A percentile compares a stretch with the other conserved stretches of the same genome.
Evolutionary conservation across 1,140 invertebrate genomes (phyloP).

Genomic region (Physella acuta): DNA sequence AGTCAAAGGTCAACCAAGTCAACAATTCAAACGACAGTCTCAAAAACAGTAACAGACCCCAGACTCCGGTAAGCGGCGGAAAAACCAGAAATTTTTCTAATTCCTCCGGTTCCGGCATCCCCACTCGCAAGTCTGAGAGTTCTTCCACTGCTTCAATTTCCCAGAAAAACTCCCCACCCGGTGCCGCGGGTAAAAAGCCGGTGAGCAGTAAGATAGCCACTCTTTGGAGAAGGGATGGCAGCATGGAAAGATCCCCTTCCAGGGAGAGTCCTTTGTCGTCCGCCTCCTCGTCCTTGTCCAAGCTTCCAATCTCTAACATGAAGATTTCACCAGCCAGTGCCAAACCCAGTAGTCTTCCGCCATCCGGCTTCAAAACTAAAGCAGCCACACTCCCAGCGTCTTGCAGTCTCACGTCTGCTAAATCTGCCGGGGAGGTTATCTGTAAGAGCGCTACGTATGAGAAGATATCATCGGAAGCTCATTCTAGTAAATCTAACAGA

Average conservation of each 20-base stretch:
- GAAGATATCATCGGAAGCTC: constrained; percentile 37
- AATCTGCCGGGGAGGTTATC: constrained; percentile 34
- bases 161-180: constrained; percentile 24
- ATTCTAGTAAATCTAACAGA: not conserved
- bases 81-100: not conserved
- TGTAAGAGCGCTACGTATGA: constrained; percentile 47
- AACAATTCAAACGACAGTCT: not conserved
- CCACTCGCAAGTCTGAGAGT: not conserved
- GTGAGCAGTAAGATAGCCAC: constrained; percentile 84
- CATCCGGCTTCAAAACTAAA: constrained; percentile 8
- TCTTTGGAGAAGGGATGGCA: constrained; percentile 76
- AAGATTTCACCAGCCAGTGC: not conserved
- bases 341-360: constrained; percentile 3
- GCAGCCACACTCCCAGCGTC: constrained; percentile 18
- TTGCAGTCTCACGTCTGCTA: constrained; percentile 17
- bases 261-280: not conserved
- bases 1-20: not conserved
- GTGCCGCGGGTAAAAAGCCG: constrained; percentile 63
- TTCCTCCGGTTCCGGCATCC: constrained; percentile 11
- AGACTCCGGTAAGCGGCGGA: not conserved
- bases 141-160: constrained; percentile 21
- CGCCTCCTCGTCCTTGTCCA: constrained; percentile 28
- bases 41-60: not conserved
- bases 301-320: constrained; percentile 32
- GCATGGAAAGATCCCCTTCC: constrained; percentile 11